These are phyloP conservation scores for Germaria angustata DNA, from an alignment of 2,888 invertebrate species.

Conservation along the genomic window DNA sequence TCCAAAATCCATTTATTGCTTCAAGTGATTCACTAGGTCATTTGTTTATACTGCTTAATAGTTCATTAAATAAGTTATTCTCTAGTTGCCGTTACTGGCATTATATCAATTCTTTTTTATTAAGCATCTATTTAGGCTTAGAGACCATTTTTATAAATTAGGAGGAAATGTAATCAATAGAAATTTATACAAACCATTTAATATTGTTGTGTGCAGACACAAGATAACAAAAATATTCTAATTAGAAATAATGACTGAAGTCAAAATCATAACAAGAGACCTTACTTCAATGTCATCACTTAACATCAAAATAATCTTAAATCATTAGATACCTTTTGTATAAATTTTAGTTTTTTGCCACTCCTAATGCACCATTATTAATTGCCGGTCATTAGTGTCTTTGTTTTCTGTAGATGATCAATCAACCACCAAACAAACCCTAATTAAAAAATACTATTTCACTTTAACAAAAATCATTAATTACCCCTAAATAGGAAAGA, in stretches of 20 bases:
- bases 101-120: too few species aligned
- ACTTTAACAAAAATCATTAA: slow-evolving; percentile 4
- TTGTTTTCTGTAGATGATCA: slow-evolving; percentile 29
- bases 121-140: too few species aligned
- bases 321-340: slow-evolving; percentile 29
- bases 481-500: background rate
- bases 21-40: too few species aligned
- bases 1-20: too few species aligned
- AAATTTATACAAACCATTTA: background rate
- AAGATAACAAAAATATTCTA: background rate
- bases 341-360: background rate
- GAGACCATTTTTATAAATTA: too few species aligned
- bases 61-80: too few species aligned
- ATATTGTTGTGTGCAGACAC: background rate
- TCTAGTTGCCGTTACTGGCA: too few species aligned
- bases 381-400: slow-evolving; percentile 45
- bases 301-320: slow-evolving; percentile 35
- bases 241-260: background rate
- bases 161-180: too few species aligned
- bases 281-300: slow-evolving; percentile 57
- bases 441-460: slow-evolving; percentile 1
- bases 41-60: too few species aligned
- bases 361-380: slow-evolving; percentile 50
- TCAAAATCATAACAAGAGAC: slow-evolving; percentile 23
- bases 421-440: slow-evolving; percentile 25